Base-by-base conservation (phyloP, 2,888 invertebrate species). In the Drosophila kuntzei region DNA sequence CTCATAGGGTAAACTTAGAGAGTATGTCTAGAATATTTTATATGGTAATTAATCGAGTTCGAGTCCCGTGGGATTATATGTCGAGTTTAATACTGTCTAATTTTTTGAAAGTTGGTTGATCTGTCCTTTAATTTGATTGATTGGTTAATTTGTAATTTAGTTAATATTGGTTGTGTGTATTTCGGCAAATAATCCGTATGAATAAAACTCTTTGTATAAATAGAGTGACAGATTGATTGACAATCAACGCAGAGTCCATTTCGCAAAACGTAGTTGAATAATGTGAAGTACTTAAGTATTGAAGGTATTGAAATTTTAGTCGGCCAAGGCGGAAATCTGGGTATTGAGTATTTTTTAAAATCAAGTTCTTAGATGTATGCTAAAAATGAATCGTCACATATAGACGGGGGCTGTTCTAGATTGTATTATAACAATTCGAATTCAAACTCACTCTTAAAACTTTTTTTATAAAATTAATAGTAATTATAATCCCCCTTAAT, bases 111-210 rank as follows among this genome's bases (percentile, higher is more conserved):
- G 25, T 50, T 54, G 39, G 8, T 60, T 37, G 29, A 44, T 54
- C 39, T 39, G 39, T 14, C n/a, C 20, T 27, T 47, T 39, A 37
- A 41, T 32, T 60, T 29, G 58, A 63, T 62, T 62, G 71, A 71
- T 79, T 64, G 41, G 46, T 16, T 18, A n/a, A 57, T 62, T 61
- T 41, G 22, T 37, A 43, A 2, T 53, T 7, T 11, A 16, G 29
- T 47, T 18, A 27, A 73, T 36, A 16, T 20, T 9, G 20, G 8
- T 9, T 4, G 3, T n/a, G 7, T 3, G n/a, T 7, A 5, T 7
- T n/a, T 5, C n/a, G 12, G 9, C 25, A 46, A 34, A 25, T 47
- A 14, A 27, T n/a, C 37, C 27, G 1, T n/a, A 14, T 18, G n/a
- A 27, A 6, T 14, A 5, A 16, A 27, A 46, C 18, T 25, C 22